These are phyloP conservation scores for Agrypnia vestita DNA, from an alignment of 1,140 invertebrate genomes.

Conservation along the genomic window DNA sequence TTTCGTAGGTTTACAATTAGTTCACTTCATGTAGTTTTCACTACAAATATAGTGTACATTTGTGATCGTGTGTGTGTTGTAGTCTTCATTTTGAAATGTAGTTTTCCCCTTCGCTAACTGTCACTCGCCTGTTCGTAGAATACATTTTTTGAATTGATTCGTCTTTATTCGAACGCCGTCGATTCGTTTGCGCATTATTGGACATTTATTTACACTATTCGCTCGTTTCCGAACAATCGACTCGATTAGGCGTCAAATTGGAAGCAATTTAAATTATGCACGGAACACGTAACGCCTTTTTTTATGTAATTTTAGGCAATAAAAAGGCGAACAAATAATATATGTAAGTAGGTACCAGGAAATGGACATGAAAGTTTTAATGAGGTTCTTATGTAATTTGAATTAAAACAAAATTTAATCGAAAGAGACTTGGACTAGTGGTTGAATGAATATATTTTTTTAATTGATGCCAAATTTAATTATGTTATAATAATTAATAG, in stretches of 20 bases:
- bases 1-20: no score
- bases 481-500: no score
- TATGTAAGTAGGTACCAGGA: constrained; percentile 2
- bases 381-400: neutral
- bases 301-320: constrained; percentile 1
- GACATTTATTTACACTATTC: neutral
- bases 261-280: constrained; percentile 1
- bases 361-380: neutral
- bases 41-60: no score
- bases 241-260: constrained; percentile 3
- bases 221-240: neutral
- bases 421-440: neutral
- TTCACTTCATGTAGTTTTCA: no score
- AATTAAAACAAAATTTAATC: neutral
- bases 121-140: neutral
- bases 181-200: neutral
- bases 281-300: neutral
- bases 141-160: neutral
- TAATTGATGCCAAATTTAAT: no score
- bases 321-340: neutral
- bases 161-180: neutral
- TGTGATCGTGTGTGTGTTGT: no score
- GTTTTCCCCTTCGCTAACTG: no score
- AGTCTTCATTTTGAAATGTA: no score
- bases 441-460: no score